Percentiles rank a stretch among this genome's conserved stretches.
phyloP scores from a whole-genome alignment of 2,888 invertebrate species.

The Oligia fasciuncula region DNA sequence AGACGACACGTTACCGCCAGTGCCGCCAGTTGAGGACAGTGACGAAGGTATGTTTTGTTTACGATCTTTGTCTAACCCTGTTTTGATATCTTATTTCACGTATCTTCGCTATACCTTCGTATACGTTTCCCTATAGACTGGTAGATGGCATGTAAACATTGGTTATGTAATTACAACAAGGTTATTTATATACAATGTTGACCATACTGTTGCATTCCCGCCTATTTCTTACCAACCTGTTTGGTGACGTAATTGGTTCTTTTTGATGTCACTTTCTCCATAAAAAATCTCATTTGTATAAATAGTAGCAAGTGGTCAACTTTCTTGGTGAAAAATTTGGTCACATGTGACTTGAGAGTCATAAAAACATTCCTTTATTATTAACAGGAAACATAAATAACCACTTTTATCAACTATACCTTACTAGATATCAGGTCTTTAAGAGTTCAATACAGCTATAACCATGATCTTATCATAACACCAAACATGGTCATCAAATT shows the following conservation, averaged over 20 bases:
- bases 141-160: conserved; percentile 75
- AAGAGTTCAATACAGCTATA: background rate
- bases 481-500: background rate
- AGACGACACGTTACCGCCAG: conserved; percentile 88
- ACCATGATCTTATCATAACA: background rate
- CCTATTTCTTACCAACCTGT: conserved; percentile 78
- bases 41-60: conserved; percentile 90
- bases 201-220: conserved; percentile 77
- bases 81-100: conserved; percentile 77
- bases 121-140: conserved; percentile 58
- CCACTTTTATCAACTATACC: background rate
- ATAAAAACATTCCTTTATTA: conserved; percentile 3
- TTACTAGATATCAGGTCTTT: background rate
- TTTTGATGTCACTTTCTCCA: conserved; percentile 82
- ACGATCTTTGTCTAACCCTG: conserved; percentile 77
- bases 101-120: conserved; percentile 63
- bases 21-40: conserved; percentile 91
- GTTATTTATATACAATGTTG: conserved; percentile 69
- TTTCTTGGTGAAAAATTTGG: conserved; percentile 38
- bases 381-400: background rate
- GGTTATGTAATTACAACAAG: conserved; percentile 78
- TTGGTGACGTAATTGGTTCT: conserved; percentile 83
- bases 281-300: conserved; percentile 50
- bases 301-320: conserved; percentile 36
- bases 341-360: conserved; percentile 17